Evolutionary conservation across 2,797 vertebrate genomes (phyloP).

Genomic region (Glyptemys insculpta): DNA sequence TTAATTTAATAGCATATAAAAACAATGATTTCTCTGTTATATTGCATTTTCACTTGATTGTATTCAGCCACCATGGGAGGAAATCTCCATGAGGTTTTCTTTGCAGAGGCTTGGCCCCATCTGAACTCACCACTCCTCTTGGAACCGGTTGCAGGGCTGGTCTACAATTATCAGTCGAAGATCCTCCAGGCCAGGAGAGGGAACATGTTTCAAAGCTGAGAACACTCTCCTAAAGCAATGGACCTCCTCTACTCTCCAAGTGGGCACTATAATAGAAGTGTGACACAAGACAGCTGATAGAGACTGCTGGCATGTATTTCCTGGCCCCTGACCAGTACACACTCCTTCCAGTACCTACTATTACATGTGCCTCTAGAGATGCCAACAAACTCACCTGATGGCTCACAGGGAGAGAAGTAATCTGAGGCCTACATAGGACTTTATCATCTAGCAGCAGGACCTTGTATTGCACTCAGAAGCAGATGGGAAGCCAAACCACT

Average conservation of each 20-base stretch:
- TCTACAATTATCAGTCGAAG: neutral
- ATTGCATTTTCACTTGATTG: neutral
- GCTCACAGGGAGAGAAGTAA: neutral
- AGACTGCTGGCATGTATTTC: neutral
- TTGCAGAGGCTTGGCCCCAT: neutral
- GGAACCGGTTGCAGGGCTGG: neutral
- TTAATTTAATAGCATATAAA: neutral
- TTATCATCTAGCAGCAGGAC: neutral
- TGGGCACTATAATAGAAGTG: neutral
- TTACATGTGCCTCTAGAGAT: neutral
- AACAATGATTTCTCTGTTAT: neutral
- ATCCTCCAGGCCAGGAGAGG: neutral
- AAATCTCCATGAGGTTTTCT: neutral
- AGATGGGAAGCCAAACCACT: conserved; percentile 23
- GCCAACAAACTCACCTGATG: neutral
- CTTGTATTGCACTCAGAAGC: conserved; percentile 2
- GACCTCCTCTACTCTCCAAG: neutral
- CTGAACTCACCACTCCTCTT: neutral
- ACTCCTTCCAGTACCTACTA: neutral
- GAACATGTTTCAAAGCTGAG: neutral
- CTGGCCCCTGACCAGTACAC: neutral
- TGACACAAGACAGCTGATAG: neutral
- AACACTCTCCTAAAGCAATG: neutral
- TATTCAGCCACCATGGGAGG: neutral
- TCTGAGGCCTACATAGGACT: neutral